phyloP scores from a whole-genome alignment of 2,888 invertebrate genomes.

The Galeruca laticollis region DNA sequence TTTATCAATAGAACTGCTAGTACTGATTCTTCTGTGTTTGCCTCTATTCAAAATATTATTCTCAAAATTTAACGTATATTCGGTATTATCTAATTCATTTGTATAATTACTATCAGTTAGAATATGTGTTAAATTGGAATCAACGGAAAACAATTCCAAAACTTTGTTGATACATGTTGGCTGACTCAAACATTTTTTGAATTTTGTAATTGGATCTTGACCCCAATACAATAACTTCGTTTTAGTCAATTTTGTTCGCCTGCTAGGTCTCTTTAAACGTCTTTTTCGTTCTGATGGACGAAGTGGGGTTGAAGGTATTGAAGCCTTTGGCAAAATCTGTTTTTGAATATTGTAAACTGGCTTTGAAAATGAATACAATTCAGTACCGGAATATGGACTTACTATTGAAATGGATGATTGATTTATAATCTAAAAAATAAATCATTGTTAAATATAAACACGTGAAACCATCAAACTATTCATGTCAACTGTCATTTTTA shows the following conservation, averaged over 20 bases:
- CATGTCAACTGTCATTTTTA: not conserved
- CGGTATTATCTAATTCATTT: not conserved
- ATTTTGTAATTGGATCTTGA: constrained; percentile 44
- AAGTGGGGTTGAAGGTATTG: constrained; percentile 29
- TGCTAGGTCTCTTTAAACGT: constrained; percentile 9
- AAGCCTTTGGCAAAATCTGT: constrained; percentile 4
- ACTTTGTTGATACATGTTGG: constrained; percentile 36
- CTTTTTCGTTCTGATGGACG: constrained; percentile 6
- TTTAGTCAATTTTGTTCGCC: constrained; percentile 8
- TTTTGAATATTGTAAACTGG: constrained; percentile 13
- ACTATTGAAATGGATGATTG: not conserved
- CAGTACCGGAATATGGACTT: not conserved
- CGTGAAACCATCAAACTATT: not conserved
- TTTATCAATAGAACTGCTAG: not conserved
- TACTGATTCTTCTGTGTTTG: not conserved
- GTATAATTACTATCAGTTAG: not conserved
- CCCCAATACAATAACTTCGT: not conserved
- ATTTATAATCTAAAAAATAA: not conserved
- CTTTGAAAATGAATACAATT: not conserved
- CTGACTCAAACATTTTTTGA: constrained; percentile 39
- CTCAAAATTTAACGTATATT: not conserved
- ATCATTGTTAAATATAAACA: not conserved
- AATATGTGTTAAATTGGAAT: not conserved
- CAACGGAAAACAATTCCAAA: constrained; percentile 29
- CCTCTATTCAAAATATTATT: not conserved